Percentiles rank a stretch among this genome's conserved stretches.
Evolutionary conservation across 1,140 invertebrate genomes (phyloP).

Genomic region (Nephotettix cincticeps): DNA sequence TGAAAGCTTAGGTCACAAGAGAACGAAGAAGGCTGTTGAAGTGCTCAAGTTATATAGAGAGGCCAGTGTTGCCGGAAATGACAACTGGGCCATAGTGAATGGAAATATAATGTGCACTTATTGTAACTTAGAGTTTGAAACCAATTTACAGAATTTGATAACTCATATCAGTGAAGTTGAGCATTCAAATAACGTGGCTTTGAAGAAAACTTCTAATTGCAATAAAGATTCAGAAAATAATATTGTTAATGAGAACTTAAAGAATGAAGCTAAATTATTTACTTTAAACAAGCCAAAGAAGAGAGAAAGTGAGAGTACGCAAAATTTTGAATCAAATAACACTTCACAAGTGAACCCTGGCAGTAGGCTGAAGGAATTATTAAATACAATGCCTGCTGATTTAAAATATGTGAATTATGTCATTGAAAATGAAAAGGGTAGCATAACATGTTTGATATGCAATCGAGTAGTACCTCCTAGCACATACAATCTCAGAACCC

Average conservation of each 20-base stretch:
- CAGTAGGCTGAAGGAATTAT: neutral
- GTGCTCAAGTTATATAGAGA: neutral
- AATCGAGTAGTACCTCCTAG: conserved; percentile 7
- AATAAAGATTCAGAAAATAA: neutral
- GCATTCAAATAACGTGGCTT: neutral
- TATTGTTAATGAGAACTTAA: neutral
- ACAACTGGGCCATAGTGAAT: neutral
- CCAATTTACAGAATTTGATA: neutral
- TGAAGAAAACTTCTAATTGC: neutral
- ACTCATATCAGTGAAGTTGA: neutral
- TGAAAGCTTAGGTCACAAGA: neutral
- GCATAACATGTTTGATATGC: conserved; percentile 2
- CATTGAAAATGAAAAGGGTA: neutral
- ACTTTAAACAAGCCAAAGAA: no score
- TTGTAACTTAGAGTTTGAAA: neutral
- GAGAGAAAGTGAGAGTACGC: no score
- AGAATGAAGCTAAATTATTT: neutral
- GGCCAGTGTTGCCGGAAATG: neutral
- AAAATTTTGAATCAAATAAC: neutral
- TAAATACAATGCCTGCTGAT: neutral
- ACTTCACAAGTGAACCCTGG: neutral
- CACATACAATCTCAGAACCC: conserved; percentile 1
- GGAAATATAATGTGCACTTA: conserved; percentile 7
- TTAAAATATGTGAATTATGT: neutral
- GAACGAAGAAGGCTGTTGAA: neutral